These are phyloP conservation scores for Ptychoptera albimana DNA, from an alignment of 2,888 invertebrate genomes.

Conservation along the genomic window DNA sequence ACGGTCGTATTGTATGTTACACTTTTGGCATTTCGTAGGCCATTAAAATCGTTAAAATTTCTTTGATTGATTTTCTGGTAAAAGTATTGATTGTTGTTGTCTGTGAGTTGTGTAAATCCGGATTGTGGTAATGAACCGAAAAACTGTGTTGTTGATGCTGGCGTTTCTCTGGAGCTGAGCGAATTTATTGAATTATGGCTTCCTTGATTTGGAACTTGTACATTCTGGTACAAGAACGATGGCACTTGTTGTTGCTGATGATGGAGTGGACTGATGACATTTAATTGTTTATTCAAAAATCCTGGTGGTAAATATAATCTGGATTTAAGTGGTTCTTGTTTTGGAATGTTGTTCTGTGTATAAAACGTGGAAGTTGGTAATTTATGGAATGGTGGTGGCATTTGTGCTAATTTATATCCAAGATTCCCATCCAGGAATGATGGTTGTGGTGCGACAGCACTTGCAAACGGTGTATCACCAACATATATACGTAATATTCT, in stretches of 20 bases:
- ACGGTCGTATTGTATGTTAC: not conserved
- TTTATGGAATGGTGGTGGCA: not conserved
- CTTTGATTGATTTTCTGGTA: not conserved
- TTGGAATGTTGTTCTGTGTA: not conserved
- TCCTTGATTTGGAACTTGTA: not conserved
- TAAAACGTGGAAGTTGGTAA: not conserved
- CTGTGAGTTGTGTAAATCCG: too few species aligned
- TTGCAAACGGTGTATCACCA: not conserved
- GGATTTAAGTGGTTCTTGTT: not conserved
- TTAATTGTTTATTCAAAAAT: too few species aligned
- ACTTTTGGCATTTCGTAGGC: slow-evolving; percentile 4
- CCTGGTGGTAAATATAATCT: not conserved
- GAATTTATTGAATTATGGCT: not conserved
- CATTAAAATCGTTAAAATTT: slow-evolving; percentile 2
- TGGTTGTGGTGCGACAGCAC: not conserved
- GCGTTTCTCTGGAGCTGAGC: not conserved
- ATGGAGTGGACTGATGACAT: too few species aligned
- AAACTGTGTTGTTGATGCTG: not conserved
- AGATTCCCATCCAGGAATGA: not conserved
- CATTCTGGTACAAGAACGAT: not conserved
- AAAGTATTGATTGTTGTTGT: not conserved
- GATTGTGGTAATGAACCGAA: too few species aligned
- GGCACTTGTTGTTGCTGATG: not conserved
- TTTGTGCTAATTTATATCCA: not conserved
- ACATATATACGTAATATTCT: slow-evolving; percentile 45